Evolutionary conservation across 2,113 vertebrate species (phyloP), one percentile per base, ranked within the genome.

Genomic region (Amphilophus citrinellus): DNA sequence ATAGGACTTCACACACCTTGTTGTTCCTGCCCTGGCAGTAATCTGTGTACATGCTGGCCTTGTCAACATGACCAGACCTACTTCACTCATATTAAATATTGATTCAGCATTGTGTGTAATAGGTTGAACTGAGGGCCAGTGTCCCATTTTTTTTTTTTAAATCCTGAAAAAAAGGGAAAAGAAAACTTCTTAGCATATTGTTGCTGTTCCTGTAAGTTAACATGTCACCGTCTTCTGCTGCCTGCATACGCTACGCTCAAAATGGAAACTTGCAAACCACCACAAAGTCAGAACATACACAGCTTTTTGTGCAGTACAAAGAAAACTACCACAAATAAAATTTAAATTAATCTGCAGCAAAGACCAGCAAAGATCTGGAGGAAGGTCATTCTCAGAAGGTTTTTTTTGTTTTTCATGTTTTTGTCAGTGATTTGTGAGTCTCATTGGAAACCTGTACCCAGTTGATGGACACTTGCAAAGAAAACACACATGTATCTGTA

Each of bases 81-180:
- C 57, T n/a, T 22, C 56, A 5, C 8, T 32, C 42, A 60, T 10
- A 7, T 24, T 8, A 58, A 61, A 50, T 84, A 79, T 75, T 65
- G 75, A 84, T 60, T 57, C 24, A 18, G 7, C 37, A 78, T 78
- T 50, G 59, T 44, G 10, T 77, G 58, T n/a, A 61, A 61, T 27
- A 77, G 18, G 17, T 47, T 77, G 0, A 47, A 77, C 1, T 61
- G 24, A 9, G 20, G 2, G 24, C 39, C 0, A 0, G 32, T 24
- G 18, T 0, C 44, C n/a, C 6, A 35, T 35, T 35, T 78, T 77
- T 22, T 22, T 22, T 22, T 77, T 42, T 61, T 61, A 14, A 60
- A 30, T 7, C 24, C 50, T 9, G 10, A 27, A 30, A 24, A 11
- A 24, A 11, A 32, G 3, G 1, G 15, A 63, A 8, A 17, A 30